phyloP scores from a whole-genome alignment of 1,140 invertebrate genomes.

The Meloidogyne hapla region DNA sequence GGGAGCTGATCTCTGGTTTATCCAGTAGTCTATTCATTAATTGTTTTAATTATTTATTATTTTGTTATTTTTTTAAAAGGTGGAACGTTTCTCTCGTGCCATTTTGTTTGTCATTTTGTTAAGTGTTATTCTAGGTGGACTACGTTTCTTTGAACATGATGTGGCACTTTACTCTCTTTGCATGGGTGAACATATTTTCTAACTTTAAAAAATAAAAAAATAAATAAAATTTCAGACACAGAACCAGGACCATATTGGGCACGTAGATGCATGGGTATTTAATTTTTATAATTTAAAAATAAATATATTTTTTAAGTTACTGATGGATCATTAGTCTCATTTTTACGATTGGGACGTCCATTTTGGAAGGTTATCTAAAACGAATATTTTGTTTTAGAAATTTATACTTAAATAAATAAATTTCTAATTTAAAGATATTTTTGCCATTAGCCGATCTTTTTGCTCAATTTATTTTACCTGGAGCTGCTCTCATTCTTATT shows the following conservation, averaged over 20 bases:
- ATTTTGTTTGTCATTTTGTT: conserved; percentile 61
- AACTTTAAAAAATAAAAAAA: not conserved
- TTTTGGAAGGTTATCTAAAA: conserved; percentile 53
- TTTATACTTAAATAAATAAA: not conserved
- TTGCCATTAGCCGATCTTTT: conserved; percentile 60
- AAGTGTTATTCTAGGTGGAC: conserved; percentile 51
- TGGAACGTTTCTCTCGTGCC: conserved; percentile 61
- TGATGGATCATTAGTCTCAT: conserved; percentile 57
- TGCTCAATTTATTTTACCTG: conserved; percentile 60
- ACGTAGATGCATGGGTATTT: conserved; percentile 47
- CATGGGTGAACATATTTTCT: conserved; percentile 44
- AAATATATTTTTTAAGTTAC: conserved; percentile 35
- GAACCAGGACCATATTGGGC: conserved; percentile 62
- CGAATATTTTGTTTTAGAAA: too few relatives aligned
- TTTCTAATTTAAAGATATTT: conserved; percentile 30
- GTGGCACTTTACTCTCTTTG: conserved; percentile 57
- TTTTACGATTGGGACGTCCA: conserved; percentile 46
- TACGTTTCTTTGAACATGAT: conserved; percentile 62
- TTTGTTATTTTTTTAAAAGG: conserved; percentile 37
- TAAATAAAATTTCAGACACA: conserved; percentile 47
- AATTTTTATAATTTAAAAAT: not conserved
- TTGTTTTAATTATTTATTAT: too few relatives aligned
- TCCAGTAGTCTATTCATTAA: too few relatives aligned
- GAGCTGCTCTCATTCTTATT: conserved; percentile 53
- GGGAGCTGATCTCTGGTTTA: too few relatives aligned